Evolutionary conservation across 2,113 vertebrate species (phyloP).

Genomic region (Myrmecobius fasciatus): DNA sequence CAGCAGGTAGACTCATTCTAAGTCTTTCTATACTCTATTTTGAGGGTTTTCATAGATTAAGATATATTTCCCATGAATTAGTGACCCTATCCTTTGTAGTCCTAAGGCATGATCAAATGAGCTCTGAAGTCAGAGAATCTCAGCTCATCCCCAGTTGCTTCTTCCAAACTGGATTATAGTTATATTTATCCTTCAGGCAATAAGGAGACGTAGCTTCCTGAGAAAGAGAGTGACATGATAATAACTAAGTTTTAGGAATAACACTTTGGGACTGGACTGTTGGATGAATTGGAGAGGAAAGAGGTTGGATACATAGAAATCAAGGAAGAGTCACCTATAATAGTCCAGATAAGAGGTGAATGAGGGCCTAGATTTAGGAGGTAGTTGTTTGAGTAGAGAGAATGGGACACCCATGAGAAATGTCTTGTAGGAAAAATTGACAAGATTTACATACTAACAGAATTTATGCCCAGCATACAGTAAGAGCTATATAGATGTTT

Average conservation of each 20-base stretch:
- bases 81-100: not conserved
- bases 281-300: not conserved
- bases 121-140: not conserved
- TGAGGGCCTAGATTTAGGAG: not conserved
- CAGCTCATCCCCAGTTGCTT: not conserved
- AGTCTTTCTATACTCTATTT: conserved; percentile 26
- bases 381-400: not conserved
- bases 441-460: not conserved
- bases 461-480: not conserved
- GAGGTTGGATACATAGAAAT: not conserved
- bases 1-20: conserved; percentile 35
- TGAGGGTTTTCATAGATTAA: conserved; percentile 29
- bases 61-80: conserved; percentile 38
- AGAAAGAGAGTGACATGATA: not conserved
- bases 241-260: not conserved
- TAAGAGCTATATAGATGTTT: not conserved
- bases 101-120: not conserved
- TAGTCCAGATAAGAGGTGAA: not conserved
- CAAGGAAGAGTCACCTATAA: not conserved
- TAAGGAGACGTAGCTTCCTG: not conserved
- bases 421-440: not conserved
- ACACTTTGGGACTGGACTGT: not conserved
- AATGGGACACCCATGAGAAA: not conserved
- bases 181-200: not conserved
- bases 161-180: not conserved